Percentiles rank a stretch among this genome's conserved stretches.
Evolutionary conservation across 1,140 invertebrate species (phyloP).

Genomic region (Zelostemma sp.): DNA sequence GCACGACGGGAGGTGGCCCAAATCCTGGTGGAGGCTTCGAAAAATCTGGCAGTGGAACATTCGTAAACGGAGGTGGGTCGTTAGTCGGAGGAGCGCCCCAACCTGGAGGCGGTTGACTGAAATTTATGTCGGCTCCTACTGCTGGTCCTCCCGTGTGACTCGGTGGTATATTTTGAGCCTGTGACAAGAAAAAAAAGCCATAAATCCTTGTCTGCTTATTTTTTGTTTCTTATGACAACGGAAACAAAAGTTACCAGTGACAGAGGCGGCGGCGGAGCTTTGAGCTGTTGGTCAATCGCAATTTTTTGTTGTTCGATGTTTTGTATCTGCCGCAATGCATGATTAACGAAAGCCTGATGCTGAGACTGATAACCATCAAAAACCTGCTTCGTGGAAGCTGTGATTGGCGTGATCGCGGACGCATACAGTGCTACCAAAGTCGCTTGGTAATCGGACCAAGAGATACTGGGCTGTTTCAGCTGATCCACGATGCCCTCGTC

Average conservation of each 20-base stretch:
- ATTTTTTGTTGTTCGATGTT: constrained; percentile 85
- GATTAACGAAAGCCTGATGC: constrained; percentile 94
- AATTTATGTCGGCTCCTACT: constrained; percentile 64
- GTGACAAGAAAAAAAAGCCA: no score
- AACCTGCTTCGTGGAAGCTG: constrained; percentile 80
- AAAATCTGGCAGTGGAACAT: constrained; percentile 80
- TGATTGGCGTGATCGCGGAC: constrained; percentile 80
- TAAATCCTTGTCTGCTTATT: no score
- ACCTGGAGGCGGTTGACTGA: constrained; percentile 73
- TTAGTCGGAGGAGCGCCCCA: constrained; percentile 57
- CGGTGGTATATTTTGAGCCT: constrained; percentile 43
- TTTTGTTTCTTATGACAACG: no score
- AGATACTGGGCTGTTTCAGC: constrained; percentile 81
- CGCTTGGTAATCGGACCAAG: constrained; percentile 88
- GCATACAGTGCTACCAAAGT: constrained; percentile 84
- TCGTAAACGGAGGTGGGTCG: constrained; percentile 61
- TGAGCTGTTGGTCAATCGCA: constrained; percentile 78
- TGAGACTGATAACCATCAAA: constrained; percentile 91
- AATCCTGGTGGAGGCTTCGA: constrained; percentile 89
- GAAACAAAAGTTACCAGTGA: constrained; percentile 44
- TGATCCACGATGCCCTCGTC: constrained; percentile 86
- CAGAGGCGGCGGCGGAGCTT: constrained; percentile 59
- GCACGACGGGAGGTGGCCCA: constrained; percentile 69
- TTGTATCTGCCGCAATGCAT: constrained; percentile 90
- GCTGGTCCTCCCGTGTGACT: constrained; percentile 49